phyloP scores from a whole-genome alignment of 1,140 invertebrate species.

The Cydia fagiglandana region DNA sequence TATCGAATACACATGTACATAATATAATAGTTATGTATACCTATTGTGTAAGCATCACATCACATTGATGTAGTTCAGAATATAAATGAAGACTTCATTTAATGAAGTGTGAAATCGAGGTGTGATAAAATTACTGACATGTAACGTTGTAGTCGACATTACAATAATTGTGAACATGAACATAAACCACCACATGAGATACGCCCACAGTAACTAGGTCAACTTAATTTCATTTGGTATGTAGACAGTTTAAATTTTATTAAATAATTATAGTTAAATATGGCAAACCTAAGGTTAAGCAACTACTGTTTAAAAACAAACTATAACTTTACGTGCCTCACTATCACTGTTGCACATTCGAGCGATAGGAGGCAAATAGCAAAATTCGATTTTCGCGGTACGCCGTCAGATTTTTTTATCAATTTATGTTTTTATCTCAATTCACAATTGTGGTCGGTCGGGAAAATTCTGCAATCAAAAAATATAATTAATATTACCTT shows the following conservation, averaged over 20 bases:
- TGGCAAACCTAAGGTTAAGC: too few relatives aligned
- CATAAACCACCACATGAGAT: not conserved
- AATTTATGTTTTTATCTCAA: too few relatives aligned
- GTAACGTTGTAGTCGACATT: not conserved
- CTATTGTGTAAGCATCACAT: not conserved
- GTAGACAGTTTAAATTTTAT: not conserved
- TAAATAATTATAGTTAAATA: not conserved
- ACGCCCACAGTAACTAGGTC: not conserved
- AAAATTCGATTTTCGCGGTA: too few relatives aligned
- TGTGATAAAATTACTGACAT: constrained; percentile 6
- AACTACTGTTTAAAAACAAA: too few relatives aligned
- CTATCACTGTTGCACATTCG: too few relatives aligned
- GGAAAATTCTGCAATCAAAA: too few relatives aligned
- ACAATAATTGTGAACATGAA: not conserved
- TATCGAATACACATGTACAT: too few relatives aligned
- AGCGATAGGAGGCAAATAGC: too few relatives aligned
- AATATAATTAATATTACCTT: too few relatives aligned
- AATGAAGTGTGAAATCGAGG: constrained; percentile 13
- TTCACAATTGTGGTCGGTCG: too few relatives aligned
- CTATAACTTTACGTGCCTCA: too few relatives aligned
- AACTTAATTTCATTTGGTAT: not conserved
- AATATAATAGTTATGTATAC: not conserved
- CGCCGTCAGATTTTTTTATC: too few relatives aligned
- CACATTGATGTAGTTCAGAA: not conserved
- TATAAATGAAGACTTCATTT: constrained; percentile 2